Evolutionary conservation across 2,797 vertebrate species (phyloP).

Genomic region (Syngnathus rostellatus): DNA sequence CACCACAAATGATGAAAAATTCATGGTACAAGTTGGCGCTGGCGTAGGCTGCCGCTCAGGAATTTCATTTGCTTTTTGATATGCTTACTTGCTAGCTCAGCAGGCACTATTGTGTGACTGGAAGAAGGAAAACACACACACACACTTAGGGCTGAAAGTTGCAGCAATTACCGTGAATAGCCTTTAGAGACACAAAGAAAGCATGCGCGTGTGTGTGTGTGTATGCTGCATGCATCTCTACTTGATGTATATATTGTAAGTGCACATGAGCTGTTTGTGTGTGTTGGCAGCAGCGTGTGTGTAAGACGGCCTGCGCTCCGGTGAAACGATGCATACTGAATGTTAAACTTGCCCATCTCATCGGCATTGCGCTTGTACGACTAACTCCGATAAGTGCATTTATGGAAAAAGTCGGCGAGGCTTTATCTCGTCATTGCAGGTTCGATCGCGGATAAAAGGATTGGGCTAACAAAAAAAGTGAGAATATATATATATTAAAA

Average conservation of each 20-base stretch:
- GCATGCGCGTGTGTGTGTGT: not conserved
- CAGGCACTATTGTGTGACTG: constrained; percentile 62
- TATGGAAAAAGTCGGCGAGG: constrained; percentile 64
- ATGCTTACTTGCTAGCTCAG: constrained; percentile 70
- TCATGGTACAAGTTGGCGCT: constrained; percentile 65
- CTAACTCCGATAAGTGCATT: constrained; percentile 68
- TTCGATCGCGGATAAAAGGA: constrained; percentile 69
- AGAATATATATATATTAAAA: not conserved
- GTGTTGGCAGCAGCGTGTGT: constrained; percentile 34
- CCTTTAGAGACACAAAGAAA: constrained; percentile 51
- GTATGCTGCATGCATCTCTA: not conserved
- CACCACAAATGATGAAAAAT: constrained; percentile 67
- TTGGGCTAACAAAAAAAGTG: constrained; percentile 48
- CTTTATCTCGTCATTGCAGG: constrained; percentile 72
- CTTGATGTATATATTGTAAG: constrained; percentile 11
- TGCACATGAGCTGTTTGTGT: constrained; percentile 14
- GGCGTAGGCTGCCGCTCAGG: constrained; percentile 56
- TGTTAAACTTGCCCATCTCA: constrained; percentile 64
- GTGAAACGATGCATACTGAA: constrained; percentile 56
- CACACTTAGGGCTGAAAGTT: constrained; percentile 59
- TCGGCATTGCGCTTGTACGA: constrained; percentile 61
- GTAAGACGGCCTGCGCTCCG: constrained; percentile 35
- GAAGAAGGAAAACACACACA: constrained; percentile 36
- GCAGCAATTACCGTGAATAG: constrained; percentile 58
- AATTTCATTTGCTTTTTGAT: constrained; percentile 73